Evolutionary conservation across 2,113 vertebrate genomes (phyloP).

Genomic region (Catharus bicknelli): DNA sequence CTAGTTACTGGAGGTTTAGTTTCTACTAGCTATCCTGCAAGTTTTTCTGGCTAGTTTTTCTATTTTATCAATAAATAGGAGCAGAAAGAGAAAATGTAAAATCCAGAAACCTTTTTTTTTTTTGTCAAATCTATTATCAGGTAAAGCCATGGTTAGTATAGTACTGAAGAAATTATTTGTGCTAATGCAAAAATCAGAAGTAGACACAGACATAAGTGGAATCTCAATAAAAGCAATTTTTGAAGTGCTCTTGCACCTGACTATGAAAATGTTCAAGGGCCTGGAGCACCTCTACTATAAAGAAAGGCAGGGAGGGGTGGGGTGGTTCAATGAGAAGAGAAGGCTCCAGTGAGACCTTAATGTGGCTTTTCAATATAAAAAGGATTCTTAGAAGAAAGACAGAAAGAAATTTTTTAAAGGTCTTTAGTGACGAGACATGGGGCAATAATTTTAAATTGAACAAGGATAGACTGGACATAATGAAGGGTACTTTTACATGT

Average conservation of each 20-base stretch:
- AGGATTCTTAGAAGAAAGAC: not conserved
- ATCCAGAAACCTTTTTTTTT: not conserved
- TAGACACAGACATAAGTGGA: not conserved
- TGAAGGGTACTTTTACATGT: accelerated
- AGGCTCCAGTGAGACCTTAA: not conserved
- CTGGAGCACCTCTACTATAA: not conserved
- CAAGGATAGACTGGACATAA: not conserved
- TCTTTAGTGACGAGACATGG: not conserved
- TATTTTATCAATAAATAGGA: not conserved
- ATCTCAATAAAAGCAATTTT: not conserved
- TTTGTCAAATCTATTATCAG: not conserved
- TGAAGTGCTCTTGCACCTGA: not conserved
- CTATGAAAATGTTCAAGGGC: not conserved
- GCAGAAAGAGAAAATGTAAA: not conserved
- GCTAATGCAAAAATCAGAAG: not conserved
- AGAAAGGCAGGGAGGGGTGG: not conserved
- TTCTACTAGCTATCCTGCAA: not conserved
- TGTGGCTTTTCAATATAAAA: not conserved
- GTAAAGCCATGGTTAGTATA: not conserved
- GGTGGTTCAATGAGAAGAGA: not conserved
- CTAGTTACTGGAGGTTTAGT: not conserved
- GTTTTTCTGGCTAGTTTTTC: not conserved
- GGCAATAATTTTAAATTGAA: not conserved
- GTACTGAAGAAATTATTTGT: not conserved
- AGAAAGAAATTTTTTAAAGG: not conserved